phyloP scores from a whole-genome alignment of 2,113 vertebrate species.

The Prolemur simus region DNA sequence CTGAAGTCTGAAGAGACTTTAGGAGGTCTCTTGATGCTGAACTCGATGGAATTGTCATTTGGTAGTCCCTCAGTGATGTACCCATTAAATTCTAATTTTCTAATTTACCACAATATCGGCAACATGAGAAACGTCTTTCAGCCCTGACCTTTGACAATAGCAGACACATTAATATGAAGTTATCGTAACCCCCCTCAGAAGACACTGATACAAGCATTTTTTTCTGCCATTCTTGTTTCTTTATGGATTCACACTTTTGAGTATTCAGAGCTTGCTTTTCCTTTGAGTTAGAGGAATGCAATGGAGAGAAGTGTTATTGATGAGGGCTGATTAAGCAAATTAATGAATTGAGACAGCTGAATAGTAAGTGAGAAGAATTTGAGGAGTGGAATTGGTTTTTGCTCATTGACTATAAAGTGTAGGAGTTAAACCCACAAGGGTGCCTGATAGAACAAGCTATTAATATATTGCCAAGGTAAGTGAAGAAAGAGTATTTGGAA shows the following conservation, averaged over 20 bases:
- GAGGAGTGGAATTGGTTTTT: conserved; percentile 68
- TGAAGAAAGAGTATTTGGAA: conserved; percentile 18
- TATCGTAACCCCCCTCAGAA: background rate
- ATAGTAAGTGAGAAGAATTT: conserved; percentile 63
- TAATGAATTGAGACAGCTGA: conserved; percentile 74
- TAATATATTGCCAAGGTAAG: background rate
- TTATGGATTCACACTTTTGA: conserved; percentile 43
- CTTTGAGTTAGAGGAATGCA: conserved; percentile 49
- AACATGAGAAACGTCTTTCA: background rate
- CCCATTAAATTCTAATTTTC: background rate
- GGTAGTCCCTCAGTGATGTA: background rate
- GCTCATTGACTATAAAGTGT: conserved; percentile 62
- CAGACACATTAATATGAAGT: background rate
- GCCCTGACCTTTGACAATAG: background rate
- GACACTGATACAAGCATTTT: background rate
- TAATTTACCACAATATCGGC: background rate
- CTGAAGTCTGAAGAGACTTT: too few relatives aligned
- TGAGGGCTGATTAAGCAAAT: conserved; percentile 75
- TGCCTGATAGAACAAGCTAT: conserved; percentile 1
- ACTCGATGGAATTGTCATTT: background rate
- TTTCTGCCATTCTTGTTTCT: background rate
- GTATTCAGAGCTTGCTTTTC: conserved; percentile 51
- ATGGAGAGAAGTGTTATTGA: conserved; percentile 69
- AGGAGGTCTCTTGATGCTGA: background rate
- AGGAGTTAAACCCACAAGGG: conserved; percentile 43